A percentile compares a stretch with the other conserved stretches of the same genome.
phyloP scores from a whole-genome alignment of 2,888 invertebrate genomes.

The Oxystoma pomonae region DNA sequence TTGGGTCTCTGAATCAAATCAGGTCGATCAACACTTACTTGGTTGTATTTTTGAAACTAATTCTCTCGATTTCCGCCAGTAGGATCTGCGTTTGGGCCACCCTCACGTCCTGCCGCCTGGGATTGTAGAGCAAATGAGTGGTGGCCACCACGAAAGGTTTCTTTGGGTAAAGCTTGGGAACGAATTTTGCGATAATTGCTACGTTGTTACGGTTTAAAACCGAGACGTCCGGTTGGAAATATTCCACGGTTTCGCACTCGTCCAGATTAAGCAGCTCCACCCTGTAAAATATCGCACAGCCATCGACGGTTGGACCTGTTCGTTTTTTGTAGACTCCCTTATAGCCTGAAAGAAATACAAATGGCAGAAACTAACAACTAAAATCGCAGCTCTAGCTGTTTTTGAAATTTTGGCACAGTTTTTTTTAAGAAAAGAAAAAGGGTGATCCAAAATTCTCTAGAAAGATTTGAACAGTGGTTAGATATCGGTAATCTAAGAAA shows the following conservation, averaged over 20 bases:
- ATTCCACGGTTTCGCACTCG: slow-evolving; percentile 67
- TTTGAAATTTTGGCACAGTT: not conserved
- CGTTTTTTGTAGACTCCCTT: slow-evolving; percentile 76
- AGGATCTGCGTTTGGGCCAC: slow-evolving; percentile 83
- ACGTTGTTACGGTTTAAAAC: slow-evolving; percentile 84
- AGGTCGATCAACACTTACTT: no score
- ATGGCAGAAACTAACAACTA: not conserved
- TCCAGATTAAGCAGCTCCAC: slow-evolving; percentile 61
- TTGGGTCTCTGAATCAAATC: no score
- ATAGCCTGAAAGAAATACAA: slow-evolving; percentile 55
- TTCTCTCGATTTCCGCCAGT: slow-evolving; percentile 78
- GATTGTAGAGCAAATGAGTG: slow-evolving; percentile 93
- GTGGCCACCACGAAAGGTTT: slow-evolving; percentile 76
- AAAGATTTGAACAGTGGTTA: no score
- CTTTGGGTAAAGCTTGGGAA: slow-evolving; percentile 50
- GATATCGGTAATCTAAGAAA: no score
- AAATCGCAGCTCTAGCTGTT: not conserved
- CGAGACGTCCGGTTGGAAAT: slow-evolving; percentile 56
- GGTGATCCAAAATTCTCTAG: no score
- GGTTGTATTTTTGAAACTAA: slow-evolving; percentile 52
- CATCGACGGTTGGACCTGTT: slow-evolving; percentile 77
- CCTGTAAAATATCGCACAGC: slow-evolving; percentile 86
- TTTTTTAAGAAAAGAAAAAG: not conserved
- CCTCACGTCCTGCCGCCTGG: slow-evolving; percentile 81
- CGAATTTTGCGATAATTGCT: slow-evolving; percentile 73